Evolutionary conservation across 2,797 vertebrate species (phyloP), one percentile per base, ranked within the genome.

Genomic region (Helarctos malayanus): DNA sequence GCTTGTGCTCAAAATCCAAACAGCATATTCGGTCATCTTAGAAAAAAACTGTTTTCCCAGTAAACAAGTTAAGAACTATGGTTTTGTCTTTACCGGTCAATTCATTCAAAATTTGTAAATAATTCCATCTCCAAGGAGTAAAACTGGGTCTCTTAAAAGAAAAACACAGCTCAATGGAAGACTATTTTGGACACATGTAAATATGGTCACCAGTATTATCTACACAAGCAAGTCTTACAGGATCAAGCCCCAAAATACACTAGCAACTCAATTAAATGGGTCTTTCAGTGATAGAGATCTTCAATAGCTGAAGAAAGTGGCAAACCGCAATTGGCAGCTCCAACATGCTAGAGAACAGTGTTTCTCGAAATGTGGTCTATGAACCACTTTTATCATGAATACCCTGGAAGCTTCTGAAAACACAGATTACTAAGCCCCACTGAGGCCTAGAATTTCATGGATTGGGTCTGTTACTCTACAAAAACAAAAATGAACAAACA

Each of bases 121-220:
- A 86, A 89, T 97, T 87, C 14, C 21, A 57, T n/a, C 57, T 93
- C 47, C 63, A 94, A 95, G 8, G 71, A 92, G 76, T 84, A 71
- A 79, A 91, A 56, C 56, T 84, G 8, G 11, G 35, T 49, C 5
- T 78, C 25, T 49, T 59, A 10, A 38, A 71, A 32, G 47, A 71
- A 79, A 81, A 89, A 19, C 11, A 57, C 7, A 92, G 38, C 7
- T 68, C 27, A 29, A 1, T 78, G 54, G 21, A 68, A 83, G 56
- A 4, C 38, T 79, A 75, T 63, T 63, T 93, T 91, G 4, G 10
- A 45, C 32, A 41, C 35, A 79, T 18, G 12, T 71, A 89, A 89
- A 73, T 87, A 90, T 73, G n/a, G 49, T 56, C 61, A 49, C 21
- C 32, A 32, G 45, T 57, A 80, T 56, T 14, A 71, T 73, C 52